These are phyloP conservation scores for Typhlichthys subterraneus DNA, from an alignment of 2,797 vertebrate genomes.

Conservation along the genomic window DNA sequence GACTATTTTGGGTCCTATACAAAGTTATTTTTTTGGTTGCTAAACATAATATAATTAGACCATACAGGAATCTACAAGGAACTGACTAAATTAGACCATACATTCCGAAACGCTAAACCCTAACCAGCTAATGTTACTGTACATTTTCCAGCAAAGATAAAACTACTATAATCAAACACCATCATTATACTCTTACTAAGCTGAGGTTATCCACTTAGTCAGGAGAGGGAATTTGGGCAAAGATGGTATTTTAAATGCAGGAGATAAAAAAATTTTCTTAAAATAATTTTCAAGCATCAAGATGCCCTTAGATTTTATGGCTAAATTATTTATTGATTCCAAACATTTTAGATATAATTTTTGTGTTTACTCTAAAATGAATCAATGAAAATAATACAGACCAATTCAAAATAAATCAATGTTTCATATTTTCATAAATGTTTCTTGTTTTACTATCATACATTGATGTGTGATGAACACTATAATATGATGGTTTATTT, in stretches of 20 bases:
- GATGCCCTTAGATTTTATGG: too few species aligned
- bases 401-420: too few species aligned
- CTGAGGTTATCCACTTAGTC: constrained; percentile 62
- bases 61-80: constrained; percentile 32
- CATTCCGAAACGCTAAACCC: constrained; percentile 46
- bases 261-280: neutral
- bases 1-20: too few species aligned
- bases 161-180: constrained; percentile 66
- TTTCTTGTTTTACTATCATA: too few species aligned
- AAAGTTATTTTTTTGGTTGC: neutral
- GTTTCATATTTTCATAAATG: too few species aligned
- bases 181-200: constrained; percentile 65
- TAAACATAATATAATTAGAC: constrained; percentile 26
- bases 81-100: constrained; percentile 53
- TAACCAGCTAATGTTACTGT: constrained; percentile 47
- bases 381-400: too few species aligned
- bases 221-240: constrained; percentile 44
- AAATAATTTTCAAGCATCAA: neutral
- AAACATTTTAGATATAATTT: too few species aligned
- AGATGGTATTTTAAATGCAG: constrained; percentile 57
- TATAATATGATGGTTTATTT: too few species aligned
- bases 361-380: too few species aligned
- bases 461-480: too few species aligned
- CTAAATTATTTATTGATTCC: too few species aligned
- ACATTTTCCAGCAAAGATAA: constrained; percentile 68